These are phyloP conservation scores for Rhabditophanes sp. DNA, from an alignment of 2,888 invertebrate species.

Conservation along the genomic window DNA sequence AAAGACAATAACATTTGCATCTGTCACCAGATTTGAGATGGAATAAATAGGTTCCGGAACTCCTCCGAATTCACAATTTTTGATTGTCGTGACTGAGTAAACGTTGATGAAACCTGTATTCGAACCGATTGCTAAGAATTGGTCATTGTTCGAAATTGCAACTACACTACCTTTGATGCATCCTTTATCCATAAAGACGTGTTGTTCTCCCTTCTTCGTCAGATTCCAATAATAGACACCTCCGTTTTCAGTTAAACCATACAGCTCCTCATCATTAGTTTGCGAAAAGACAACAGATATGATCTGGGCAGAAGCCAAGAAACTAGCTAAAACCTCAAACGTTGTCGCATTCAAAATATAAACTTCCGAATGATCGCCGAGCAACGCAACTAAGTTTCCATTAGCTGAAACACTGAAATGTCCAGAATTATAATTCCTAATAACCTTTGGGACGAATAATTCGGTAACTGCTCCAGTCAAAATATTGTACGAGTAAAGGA, in stretches of 20 bases:
- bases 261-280: conserved; percentile 11
- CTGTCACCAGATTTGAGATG: conserved; percentile 16
- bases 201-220: conserved; percentile 3
- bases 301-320: conserved; percentile 11
- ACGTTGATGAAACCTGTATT: conserved; percentile 21
- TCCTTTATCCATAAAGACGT: conserved; percentile 12
- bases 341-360: conserved; percentile 12
- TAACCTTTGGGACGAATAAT: conserved; percentile 11
- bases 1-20: conserved; percentile 10
- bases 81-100: conserved; percentile 9
- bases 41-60: conserved; percentile 12
- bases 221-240: conserved; percentile 14
- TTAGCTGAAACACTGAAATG: conserved; percentile 9
- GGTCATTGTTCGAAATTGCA: conserved; percentile 10
- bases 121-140: conserved; percentile 18
- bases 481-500: conserved; percentile 11
- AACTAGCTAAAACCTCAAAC: conserved; percentile 1
- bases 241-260: conserved; percentile 12
- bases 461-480: conserved; percentile 1
- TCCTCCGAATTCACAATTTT: not conserved
- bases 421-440: conserved; percentile 4
- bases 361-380: conserved; percentile 10
- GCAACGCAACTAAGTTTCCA: conserved; percentile 14
- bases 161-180: conserved; percentile 12
- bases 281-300: conserved; percentile 15